Evolutionary conservation across 2,888 invertebrate species (phyloP), one percentile per base, ranked within the genome.

Genomic region (Cinara cedri): DNA sequence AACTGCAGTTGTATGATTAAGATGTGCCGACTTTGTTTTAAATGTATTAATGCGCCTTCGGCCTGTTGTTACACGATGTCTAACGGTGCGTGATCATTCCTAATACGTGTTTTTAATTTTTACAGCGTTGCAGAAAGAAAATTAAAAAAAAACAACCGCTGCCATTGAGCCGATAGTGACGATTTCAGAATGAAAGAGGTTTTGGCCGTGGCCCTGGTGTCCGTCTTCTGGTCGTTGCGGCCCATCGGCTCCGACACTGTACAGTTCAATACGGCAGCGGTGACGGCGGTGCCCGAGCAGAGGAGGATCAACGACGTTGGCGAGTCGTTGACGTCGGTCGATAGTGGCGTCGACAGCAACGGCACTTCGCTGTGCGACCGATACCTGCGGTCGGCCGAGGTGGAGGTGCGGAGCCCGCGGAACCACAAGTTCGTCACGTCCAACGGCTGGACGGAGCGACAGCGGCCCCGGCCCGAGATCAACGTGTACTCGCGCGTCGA

Each of bases 341-440:
- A 26, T 26, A 6, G 44, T 19, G 44, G 42, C n/a, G 51, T 1
- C 65, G 57, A 19, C 6, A 16, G 46, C 14, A 60, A 76, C 55
- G 42, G 19, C 26, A 57, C 26, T 0, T 19, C 68, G 19, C 57
- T 68, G 26, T 76, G 76, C 49, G 78, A 70, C 51, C 66, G 78
- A 34, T 60, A 68, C 34, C 42, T 60, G 0, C 14, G 78, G 21
- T 78, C 78, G 34, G 57, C 68, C 21, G 78, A 49, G 21, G 57
- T 68, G 49, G 74, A 78, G 4, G 21, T 70, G 46, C 68, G 78
- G 34, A 70, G 51, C 21, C 78, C 68, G 55, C 66, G 78, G 11
- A 78, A 78, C 57, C 78, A 78, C 24, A 78, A 78, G 49, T 78
- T 78, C 24, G 57, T 78, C 49, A 78, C 78, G 49, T 68, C 78